Conservation (phyloP, 37 sponge, comb jelly and placozoan species). For the Petrosia ficiformis region DNA sequence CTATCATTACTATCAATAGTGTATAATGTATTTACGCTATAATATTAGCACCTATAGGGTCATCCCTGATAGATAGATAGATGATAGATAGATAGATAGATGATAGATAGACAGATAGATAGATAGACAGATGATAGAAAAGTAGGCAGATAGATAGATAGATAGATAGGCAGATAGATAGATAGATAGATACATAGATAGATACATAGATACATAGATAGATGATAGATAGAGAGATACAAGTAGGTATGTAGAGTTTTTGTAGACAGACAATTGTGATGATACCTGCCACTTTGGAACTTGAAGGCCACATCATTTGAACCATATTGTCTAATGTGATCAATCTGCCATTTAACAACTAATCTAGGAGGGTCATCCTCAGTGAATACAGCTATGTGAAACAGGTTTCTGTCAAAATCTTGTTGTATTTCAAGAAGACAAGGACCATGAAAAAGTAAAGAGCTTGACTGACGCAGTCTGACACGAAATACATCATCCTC, state of each 20-base stretch:
- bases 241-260: not conserved
- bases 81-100: too few species aligned
- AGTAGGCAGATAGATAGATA: too few species aligned
- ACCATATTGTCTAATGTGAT: slow-evolving; percentile 79
- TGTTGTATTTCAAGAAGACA: slow-evolving; percentile 53
- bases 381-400: slow-evolving; percentile 59
- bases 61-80: too few species aligned
- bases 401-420: slow-evolving; percentile 42
- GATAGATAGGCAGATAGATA: too few species aligned
- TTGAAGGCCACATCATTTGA: slow-evolving; percentile 68
- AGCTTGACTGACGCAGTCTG: slow-evolving; percentile 38
- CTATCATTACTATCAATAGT: too few species aligned
- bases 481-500: slow-evolving; percentile 46
- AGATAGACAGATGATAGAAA: not conserved
- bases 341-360: slow-evolving; percentile 85
- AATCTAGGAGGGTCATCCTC: slow-evolving; percentile 38
- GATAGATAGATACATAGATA: too few species aligned
- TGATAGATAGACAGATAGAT: too few species aligned
- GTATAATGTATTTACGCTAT: too few species aligned
- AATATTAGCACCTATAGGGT: too few species aligned
- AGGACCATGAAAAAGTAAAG: slow-evolving; percentile 35
- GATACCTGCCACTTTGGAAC: slow-evolving; percentile 73
- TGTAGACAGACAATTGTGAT: too few species aligned
- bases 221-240: not conserved
- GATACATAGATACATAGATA: too few species aligned